Base-by-base conservation (phyloP, 2,888 invertebrate species). In the Morpho helenor region DNA sequence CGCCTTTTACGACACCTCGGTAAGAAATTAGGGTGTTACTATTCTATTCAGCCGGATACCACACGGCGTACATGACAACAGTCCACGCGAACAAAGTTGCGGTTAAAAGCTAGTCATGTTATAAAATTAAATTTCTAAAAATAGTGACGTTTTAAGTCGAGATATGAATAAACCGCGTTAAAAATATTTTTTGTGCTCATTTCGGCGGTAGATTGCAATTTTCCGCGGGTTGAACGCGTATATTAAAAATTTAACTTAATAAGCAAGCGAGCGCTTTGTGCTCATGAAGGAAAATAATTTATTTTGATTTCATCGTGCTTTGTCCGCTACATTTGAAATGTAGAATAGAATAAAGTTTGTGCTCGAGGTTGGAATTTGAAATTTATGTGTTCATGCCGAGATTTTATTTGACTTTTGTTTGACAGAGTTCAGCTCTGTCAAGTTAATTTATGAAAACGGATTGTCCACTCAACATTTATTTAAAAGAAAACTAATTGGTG, bases 181-280 rank as follows among this genome's bases (percentile, higher is more conserved):
- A 23, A 57, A 55, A 47, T 41, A 42, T 57, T 53, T 65, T 64
- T 61, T 65, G 54, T 54, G 57, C 62, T 69, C 68, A 68, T 80
- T 83, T 77, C 70, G 69, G 66, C 68, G 70, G 78, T 73, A 75
- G 77, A 85, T 82, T 83, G 86, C 84, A 88, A 88, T 88, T 88
- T 88, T 86, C 84, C 88, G 87, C 80, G 77, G 77, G 64, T 63
- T 82, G 88, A 73, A 79, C 86, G 74, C 79, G 86, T 79, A 87
- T 88, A 88, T 88, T 88, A 88, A 88, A 88, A 88, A 88, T 87
- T 88, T 85, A 88, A 87, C 76, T 85, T 88, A 87, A 88, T 88
- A 88, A 87, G 84, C 76, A 73, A 76, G 75, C 61, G 49, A 58
- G 62, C 58, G 64, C 66, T 66, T 62, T 65, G 67, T 67, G 63